Evolutionary conservation across 2,797 vertebrate species (phyloP).

Genomic region (Hypotaenidia okinawae): DNA sequence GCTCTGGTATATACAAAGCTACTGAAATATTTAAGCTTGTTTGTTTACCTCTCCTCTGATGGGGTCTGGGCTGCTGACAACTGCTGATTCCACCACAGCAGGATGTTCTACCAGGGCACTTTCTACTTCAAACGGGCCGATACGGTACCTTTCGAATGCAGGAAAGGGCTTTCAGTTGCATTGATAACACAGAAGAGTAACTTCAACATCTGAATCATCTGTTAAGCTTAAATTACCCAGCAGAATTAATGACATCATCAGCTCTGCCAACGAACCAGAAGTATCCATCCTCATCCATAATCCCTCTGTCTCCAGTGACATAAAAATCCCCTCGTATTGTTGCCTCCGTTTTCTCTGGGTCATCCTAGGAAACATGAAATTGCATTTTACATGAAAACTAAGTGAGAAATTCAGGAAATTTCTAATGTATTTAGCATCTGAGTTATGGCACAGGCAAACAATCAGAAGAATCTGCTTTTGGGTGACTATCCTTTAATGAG

Average conservation of each 20-base stretch:
- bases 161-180: not conserved
- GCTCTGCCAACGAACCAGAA: slow-evolving; percentile 86
- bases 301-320: slow-evolving; percentile 83
- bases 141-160: slow-evolving; percentile 78
- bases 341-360: slow-evolving; percentile 79
- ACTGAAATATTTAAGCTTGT: not conserved
- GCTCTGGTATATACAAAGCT: not conserved
- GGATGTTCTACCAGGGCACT: slow-evolving; percentile 82
- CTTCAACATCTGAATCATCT: not conserved
- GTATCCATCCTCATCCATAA: slow-evolving; percentile 83
- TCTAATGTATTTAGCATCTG: not conserved
- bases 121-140: slow-evolving; percentile 87
- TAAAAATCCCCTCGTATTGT: slow-evolving; percentile 81
- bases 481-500: not conserved
- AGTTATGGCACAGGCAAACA: not conserved
- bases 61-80: slow-evolving; percentile 85
- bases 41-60: slow-evolving; percentile 84
- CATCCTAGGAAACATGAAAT: slow-evolving; percentile 71
- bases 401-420: not conserved
- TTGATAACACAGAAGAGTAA: not conserved
- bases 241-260: slow-evolving; percentile 86
- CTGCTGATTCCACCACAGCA: slow-evolving; percentile 83
- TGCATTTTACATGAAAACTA: not conserved
- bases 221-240: slow-evolving; percentile 77
- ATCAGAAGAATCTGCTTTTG: not conserved